Evolutionary conservation across 1,140 invertebrate genomes (phyloP), one percentile per base, ranked within the genome.

Genomic region (Drosophila pectinifera): DNA sequence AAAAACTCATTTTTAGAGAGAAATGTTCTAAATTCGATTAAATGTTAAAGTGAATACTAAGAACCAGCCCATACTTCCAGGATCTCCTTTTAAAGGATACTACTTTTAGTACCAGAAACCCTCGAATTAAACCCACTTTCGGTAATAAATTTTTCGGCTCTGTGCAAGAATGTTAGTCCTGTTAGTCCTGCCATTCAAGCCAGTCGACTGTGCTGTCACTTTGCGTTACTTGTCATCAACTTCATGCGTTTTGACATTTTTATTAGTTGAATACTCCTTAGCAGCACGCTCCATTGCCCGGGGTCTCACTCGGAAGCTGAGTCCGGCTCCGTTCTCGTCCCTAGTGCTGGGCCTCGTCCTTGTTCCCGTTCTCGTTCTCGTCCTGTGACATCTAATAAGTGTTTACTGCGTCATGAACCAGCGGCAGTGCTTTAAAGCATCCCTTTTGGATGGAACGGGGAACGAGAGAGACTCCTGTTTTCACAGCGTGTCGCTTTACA

Each of bases 171-270:
- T 28, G 36, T 58, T 51, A 28, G 45, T 80, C 43, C 49, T 70
- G 49, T 65, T 51, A 22, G 45, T 80, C 41, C 55, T 70, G 49
- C 20, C 64, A 53, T 38, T 41, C 64, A 51, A 64, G 43, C 54
- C 61, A 49, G 53, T 49, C 61, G 65, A 57, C 83, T 70, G 26
- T 46, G 76, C 84, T 88, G 84, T 89, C 84, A 88, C 80, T 84
- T 55, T 78, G 56, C 73, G 51, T 84, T 89, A 73, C 84, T 89
- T 88, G 84, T 88, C 84, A 84, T 89, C 84, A 88, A 76, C 84
- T 88, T 88, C 84, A 88, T 88, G 80, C 80, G 84, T 88, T 88
- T 88, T 88, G 84, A 88, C 84, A 83, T 88, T 88, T 88, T 88
- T 88, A 88, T 88, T 88, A 88, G 84, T 88, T 80, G 84, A 88